phyloP scores from a whole-genome alignment of 2,888 invertebrate species.

The Agrilus biguttatus region DNA sequence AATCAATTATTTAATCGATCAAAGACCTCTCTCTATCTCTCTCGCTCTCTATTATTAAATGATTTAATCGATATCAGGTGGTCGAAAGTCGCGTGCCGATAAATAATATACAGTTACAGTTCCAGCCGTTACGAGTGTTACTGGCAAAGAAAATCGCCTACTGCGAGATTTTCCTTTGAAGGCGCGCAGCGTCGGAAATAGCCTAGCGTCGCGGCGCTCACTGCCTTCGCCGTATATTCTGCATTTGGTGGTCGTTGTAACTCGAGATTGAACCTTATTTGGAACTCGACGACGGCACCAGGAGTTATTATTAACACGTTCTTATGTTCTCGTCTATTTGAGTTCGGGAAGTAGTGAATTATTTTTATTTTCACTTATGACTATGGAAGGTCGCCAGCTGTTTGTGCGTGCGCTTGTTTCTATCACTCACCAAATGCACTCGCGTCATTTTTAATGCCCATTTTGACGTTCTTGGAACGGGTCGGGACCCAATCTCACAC shows the following conservation, averaged over 20 bases:
- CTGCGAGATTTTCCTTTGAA: slow-evolving; percentile 22
- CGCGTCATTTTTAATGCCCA: too few species aligned
- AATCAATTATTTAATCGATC: too few species aligned
- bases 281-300: slow-evolving; percentile 34
- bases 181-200: slow-evolving; percentile 27
- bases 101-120: too few species aligned
- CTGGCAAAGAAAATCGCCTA: slow-evolving; percentile 1
- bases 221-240: slow-evolving; percentile 38
- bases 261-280: slow-evolving; percentile 55
- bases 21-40: too few species aligned
- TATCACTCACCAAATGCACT: too few species aligned
- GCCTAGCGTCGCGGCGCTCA: slow-evolving; percentile 26
- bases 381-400: slow-evolving; percentile 1
- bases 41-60: too few species aligned
- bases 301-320: slow-evolving; percentile 31
- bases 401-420: too few species aligned
- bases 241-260: slow-evolving; percentile 51
- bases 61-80: too few species aligned
- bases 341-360: slow-evolving; percentile 10
- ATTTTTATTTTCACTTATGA: slow-evolving; percentile 8
- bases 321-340: slow-evolving; percentile 21
- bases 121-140: too few species aligned
- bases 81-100: too few species aligned
- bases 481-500: too few species aligned
- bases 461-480: too few species aligned